Percentiles rank a stretch among this genome's conserved stretches.
Evolutionary conservation across 2,888 invertebrate species (phyloP).

Genomic region (Drosophila meridiana): DNA sequence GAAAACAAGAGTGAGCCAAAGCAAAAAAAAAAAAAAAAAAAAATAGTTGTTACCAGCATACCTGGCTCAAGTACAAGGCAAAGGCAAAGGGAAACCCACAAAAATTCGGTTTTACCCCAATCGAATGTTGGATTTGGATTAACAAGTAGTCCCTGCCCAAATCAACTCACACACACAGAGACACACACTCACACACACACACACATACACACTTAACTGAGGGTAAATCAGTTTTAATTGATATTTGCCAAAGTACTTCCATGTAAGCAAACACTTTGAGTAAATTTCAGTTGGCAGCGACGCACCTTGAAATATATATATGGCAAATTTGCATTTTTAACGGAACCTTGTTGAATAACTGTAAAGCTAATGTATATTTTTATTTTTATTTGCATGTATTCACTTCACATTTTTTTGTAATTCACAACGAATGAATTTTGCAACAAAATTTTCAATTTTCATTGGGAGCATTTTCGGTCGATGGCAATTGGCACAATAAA

Average conservation of each 20-base stretch:
- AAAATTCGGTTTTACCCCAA: slow-evolving; percentile 47
- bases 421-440: slow-evolving; percentile 37
- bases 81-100: slow-evolving; percentile 49
- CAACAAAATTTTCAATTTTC: slow-evolving; percentile 47
- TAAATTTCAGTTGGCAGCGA: slow-evolving; percentile 46
- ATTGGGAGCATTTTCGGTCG: slow-evolving; percentile 24
- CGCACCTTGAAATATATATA: slow-evolving; percentile 1
- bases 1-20: slow-evolving; percentile 10
- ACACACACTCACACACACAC: slow-evolving; percentile 4
- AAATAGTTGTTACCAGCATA: slow-evolving; percentile 19
- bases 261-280: slow-evolving; percentile 75
- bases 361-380: slow-evolving; percentile 13
- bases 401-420: slow-evolving; percentile 1
- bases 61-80: slow-evolving; percentile 47
- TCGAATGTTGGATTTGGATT: slow-evolving; percentile 45
- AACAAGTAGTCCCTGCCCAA: slow-evolving; percentile 30
- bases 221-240: slow-evolving; percentile 78
- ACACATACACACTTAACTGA: slow-evolving; percentile 13
- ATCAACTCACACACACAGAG: slow-evolving; percentile 5
- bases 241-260: slow-evolving; percentile 76
- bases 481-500: slow-evolving; percentile 55
- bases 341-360: slow-evolving; percentile 10
- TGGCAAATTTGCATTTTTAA: background rate
- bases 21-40: slow-evolving; percentile 11
- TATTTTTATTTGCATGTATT: background rate